Evolutionary conservation across 2,888 invertebrate species (phyloP).

Genomic region (Ornithoptera priamus): DNA sequence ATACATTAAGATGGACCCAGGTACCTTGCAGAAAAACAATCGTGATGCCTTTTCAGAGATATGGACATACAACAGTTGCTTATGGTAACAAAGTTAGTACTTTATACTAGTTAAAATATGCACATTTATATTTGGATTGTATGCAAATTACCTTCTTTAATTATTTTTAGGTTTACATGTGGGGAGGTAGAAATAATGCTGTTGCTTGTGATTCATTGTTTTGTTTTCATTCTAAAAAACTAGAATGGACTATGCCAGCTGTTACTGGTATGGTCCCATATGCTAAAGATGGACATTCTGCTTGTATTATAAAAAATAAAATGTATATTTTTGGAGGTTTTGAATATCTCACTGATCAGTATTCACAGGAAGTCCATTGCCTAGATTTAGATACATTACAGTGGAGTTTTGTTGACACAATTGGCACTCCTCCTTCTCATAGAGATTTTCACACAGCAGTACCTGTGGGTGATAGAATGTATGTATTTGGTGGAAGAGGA

Average conservation of each 20-base stretch:
- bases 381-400: conserved; percentile 86
- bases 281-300: conserved; percentile 95
- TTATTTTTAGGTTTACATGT: conserved; percentile 84
- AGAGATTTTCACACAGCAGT: conserved; percentile 95
- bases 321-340: conserved; percentile 97
- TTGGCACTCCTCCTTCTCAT: conserved; percentile 84
- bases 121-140: not conserved
- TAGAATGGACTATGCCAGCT: conserved; percentile 83
- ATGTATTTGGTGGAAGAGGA: conserved; percentile 93
- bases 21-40: conserved; percentile 73
- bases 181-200: conserved; percentile 95
- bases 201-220: conserved; percentile 89
- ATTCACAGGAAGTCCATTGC: conserved; percentile 88
- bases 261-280: conserved; percentile 87
- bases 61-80: conserved; percentile 94
- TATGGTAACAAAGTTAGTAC: conserved; percentile 82
- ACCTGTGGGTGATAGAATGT: conserved; percentile 88
- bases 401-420: conserved; percentile 84
- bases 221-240: conserved; percentile 87
- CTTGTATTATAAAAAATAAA: conserved; percentile 86
- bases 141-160: conserved; percentile 22
- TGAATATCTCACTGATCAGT: conserved; percentile 90
- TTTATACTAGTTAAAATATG: conserved; percentile 1
- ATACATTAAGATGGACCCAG: conserved; percentile 81
- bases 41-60: conserved; percentile 89